Evolutionary conservation across 2,797 vertebrate genomes (phyloP), one percentile per base, ranked within the genome.

Genomic region (Florisuga fusca): DNA sequence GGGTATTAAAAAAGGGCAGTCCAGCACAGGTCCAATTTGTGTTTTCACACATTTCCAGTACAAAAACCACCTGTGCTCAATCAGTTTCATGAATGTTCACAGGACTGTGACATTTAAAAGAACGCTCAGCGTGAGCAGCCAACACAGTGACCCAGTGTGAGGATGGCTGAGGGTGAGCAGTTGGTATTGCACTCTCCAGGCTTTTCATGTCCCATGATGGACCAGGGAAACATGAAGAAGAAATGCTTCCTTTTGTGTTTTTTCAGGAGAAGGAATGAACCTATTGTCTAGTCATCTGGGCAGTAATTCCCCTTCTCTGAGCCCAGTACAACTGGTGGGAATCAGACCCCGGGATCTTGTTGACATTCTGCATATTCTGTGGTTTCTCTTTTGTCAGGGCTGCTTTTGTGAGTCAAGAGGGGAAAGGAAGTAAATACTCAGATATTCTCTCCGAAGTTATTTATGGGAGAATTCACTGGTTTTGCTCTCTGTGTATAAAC

Each of bases 321-420:
- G 87, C 81, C 72, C 78, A 93, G 54, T 21, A 69, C 69, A 89
- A 78, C 83, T 46, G 76, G 84, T 59, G 73, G 95, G 85, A 93
- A 73, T 79, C 74, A 88, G 66, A 86, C 66, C 55, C 66, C 83
- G 61, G 86, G 76, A 86, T 86, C 74, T 71, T 95, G 87, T 90
- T 92, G 94, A 90, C 91, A 88, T 94, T 95, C 89, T 96, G 82
- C 80, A 53, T 74, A 90, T 95, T 94, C 84, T 88, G 91, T 96
- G 95, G 92, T 96, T 96, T 93, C 34, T 86, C 87, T 90, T 94
- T 91, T 94, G 91, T 95, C 89, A 93, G 58, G 58, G 75, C 69
- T 77, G 67, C 71, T 86, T 94, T 95, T 91, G 73, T 73, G 73
- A 91, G 51, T 64, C 79, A 91, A 87, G 57, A 84, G 77, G 36